phyloP scores from a whole-genome alignment of 2,888 invertebrate genomes.

The Sarcophaga caerulescens region DNA sequence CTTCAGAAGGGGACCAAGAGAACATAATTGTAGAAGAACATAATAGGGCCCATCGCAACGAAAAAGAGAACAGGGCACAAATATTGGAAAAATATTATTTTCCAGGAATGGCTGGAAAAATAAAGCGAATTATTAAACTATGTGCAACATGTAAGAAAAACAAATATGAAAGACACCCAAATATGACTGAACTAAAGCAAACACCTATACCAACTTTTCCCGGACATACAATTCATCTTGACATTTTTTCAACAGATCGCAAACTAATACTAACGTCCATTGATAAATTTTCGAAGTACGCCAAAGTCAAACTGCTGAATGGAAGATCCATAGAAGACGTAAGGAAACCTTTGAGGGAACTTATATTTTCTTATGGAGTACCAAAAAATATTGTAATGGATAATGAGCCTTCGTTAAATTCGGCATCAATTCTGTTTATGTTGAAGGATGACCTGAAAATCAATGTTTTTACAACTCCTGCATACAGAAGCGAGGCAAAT shows the following conservation, averaged over 20 bases:
- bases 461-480: no score
- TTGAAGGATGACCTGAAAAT: no score
- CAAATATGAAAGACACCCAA: slow-evolving; percentile 62
- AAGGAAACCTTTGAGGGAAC: no score
- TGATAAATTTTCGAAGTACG: slow-evolving; percentile 66
- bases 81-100: slow-evolving; percentile 46
- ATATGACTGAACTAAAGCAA: slow-evolving; percentile 35
- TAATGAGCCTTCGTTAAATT: no score
- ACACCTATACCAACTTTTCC: slow-evolving; percentile 66
- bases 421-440: no score
- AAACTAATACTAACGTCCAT: slow-evolving; percentile 53
- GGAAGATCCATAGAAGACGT: no score
- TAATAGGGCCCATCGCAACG: no score
- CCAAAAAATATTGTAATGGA: no score
- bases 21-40: slow-evolving; percentile 16
- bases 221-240: slow-evolving; percentile 58
- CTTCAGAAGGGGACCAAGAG: slow-evolving; percentile 18
- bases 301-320: no score
- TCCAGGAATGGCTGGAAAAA: slow-evolving; percentile 1
- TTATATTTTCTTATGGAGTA: no score
- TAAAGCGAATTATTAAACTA: slow-evolving; percentile 6
- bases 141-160: slow-evolving; percentile 23
- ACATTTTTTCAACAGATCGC: slow-evolving; percentile 7
- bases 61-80: slow-evolving; percentile 9
- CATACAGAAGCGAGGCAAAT: no score